A percentile compares a stretch with the other conserved stretches of the same genome.
Conservation (phyloP, 2,797 vertebrate genomes). For the Leucoraja ocellata region DNA sequence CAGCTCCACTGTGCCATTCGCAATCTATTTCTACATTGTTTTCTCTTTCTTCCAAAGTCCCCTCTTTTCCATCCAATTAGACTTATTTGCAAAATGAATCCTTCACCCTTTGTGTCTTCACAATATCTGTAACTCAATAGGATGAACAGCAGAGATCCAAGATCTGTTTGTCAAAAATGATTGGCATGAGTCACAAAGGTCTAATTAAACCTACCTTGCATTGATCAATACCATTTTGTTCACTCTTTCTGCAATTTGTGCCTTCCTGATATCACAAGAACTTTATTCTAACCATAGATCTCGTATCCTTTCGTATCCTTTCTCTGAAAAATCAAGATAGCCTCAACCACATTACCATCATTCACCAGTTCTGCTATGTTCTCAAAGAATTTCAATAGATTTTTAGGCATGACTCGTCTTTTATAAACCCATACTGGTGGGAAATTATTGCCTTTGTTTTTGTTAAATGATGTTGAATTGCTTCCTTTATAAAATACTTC, state of each 20-base stretch:
- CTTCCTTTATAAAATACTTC: slow-evolving; percentile 34
- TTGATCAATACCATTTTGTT: not conserved
- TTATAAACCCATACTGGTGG: slow-evolving; percentile 23
- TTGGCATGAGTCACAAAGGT: not conserved
- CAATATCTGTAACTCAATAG: not conserved
- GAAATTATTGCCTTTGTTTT: slow-evolving; percentile 32
- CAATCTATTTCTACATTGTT: not conserved
- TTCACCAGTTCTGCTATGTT: not conserved
- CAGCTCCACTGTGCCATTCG: not conserved
- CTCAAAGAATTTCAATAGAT: slow-evolving; percentile 30
- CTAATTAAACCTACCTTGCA: not conserved
- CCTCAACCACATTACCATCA: slow-evolving; percentile 15
- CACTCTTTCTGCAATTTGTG: not conserved
- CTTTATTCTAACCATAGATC: not conserved
- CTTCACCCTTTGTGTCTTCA: not conserved
- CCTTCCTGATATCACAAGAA: not conserved
- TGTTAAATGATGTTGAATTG: slow-evolving; percentile 36
- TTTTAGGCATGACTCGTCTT: slow-evolving; percentile 29
- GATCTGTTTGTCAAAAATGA: not conserved
- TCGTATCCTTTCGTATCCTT: not conserved
- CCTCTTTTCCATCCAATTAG: not conserved
- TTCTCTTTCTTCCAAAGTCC: not conserved
- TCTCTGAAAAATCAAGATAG: not conserved
- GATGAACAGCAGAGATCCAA: not conserved
- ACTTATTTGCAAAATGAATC: not conserved